Percentiles rank a stretch among this genome's conserved stretches.
Evolutionary conservation across 2,888 invertebrate genomes (phyloP).

Genomic region (Dromius quadrimaculatus): DNA sequence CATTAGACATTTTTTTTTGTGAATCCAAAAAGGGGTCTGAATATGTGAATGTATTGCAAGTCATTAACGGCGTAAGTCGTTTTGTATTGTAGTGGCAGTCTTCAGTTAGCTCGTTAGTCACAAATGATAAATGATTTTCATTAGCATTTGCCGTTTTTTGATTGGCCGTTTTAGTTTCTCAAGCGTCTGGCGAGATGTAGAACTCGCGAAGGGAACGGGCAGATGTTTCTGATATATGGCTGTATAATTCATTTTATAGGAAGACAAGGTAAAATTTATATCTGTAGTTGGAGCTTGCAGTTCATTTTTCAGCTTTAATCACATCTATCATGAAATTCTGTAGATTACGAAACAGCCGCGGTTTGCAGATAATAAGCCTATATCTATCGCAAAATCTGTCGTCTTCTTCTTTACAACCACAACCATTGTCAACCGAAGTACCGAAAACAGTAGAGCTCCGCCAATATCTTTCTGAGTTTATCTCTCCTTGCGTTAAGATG

Average conservation of each 20-base stretch:
- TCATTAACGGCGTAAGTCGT: neutral
- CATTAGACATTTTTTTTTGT: no score
- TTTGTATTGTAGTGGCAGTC: conserved; percentile 17
- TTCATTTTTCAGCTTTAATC: conserved; percentile 49
- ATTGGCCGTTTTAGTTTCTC: conserved; percentile 46
- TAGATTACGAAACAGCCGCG: conserved; percentile 35
- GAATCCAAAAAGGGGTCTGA: no score
- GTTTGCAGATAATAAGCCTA: conserved; percentile 40
- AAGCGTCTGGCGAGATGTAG: conserved; percentile 25
- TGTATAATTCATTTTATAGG: conserved; percentile 49
- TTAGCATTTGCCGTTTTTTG: conserved; percentile 49
- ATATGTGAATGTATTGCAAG: no score
- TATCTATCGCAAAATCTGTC: conserved; percentile 18
- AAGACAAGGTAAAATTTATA: conserved; percentile 50
- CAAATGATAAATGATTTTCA: conserved; percentile 47
- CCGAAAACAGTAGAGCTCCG: no score
- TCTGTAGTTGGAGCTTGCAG: conserved; percentile 48
- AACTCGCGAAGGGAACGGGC: conserved; percentile 45
- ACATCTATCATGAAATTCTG: conserved; percentile 48
- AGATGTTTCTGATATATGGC: conserved; percentile 49
- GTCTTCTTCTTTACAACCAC: neutral
- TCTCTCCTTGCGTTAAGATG: neutral
- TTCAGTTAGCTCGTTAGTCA: conserved; percentile 42
- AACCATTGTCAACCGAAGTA: neutral
- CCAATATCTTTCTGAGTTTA: conserved; percentile 1